These are phyloP conservation scores for Ylistrum balloti DNA, from an alignment of 1,140 invertebrate genomes.

Conservation along the genomic window DNA sequence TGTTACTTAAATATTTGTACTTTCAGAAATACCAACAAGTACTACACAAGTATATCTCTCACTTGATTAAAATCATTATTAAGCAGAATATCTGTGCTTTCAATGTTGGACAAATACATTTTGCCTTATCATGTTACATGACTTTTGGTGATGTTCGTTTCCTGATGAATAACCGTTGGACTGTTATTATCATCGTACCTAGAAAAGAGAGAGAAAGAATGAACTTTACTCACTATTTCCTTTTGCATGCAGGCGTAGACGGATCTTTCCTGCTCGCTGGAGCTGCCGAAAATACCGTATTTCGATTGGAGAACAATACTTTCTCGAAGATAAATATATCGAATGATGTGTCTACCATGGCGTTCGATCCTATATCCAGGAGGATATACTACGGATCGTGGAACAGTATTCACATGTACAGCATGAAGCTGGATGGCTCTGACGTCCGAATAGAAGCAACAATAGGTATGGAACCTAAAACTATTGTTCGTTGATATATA, in stretches of 20 bases:
- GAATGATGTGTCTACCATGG: neutral
- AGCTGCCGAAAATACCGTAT: neutral
- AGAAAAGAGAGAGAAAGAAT: no score
- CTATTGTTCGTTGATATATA: no score
- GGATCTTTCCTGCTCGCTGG: slow-evolving; percentile 8
- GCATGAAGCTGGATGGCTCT: neutral
- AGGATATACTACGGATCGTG: neutral
- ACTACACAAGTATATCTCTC: no score
- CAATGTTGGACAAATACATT: no score
- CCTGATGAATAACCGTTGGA: no score
- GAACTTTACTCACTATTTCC: neutral
- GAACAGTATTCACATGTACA: neutral
- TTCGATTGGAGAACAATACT: neutral
- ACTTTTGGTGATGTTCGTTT: no score
- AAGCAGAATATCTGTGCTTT: no score
- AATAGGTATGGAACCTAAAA: neutral
- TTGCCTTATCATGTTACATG: no score
- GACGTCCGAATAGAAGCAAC: neutral
- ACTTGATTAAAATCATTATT: no score
- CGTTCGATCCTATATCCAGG: neutral
- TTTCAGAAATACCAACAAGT: no score
- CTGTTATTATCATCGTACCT: no score
- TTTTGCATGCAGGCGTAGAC: neutral
- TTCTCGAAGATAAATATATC: neutral
- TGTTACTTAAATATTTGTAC: no score